Evolutionary conservation across 2,888 invertebrate species (phyloP), one percentile per base, ranked within the genome.

Genomic region (Eupithecia vulgata): DNA sequence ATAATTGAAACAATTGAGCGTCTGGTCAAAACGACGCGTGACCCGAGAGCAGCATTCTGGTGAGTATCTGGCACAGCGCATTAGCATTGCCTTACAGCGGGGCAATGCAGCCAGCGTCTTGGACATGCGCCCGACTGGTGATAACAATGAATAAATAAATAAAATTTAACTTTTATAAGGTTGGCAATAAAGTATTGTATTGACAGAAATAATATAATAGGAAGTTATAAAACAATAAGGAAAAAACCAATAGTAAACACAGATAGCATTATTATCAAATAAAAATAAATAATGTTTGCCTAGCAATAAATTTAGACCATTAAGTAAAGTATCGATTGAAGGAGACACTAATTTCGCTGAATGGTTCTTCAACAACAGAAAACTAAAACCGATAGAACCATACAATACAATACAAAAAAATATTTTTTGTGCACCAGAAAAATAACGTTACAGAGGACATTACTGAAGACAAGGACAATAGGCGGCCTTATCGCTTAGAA

Each of bases 291-390:
- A 1, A 66, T 67, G 21, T 67, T 35, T 67, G 7, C 66, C 17
- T 30, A 52, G 67, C 52, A 35, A 67, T 67, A 67, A 67, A 52
- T 67, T 52, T 67, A 35, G 35, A 67, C 25, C 13, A 52, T 66
- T 30, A 52, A 35, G 48, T 34, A 10, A 67, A 17, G n/a, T 48
- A 52, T 52, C 52, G 67, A n/a, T 67, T 67, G 61, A 61, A 61
- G 34, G 34, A 61, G 61, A 61, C 61, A 61, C 61, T 61, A 61
- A 61, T 61, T 34, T 61, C 6, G 34, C 10, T 61, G 34, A 17
- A 61, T 21, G 5, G 34, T 34, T 17, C 15, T 61, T 30, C 0
- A 17, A 61, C 34, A 7, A 61, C 34, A 61, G 61, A 34, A 34
- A 7, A 17, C 8, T 61, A 61, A 34, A 61, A 34, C 30, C 61